A percentile compares a stretch with the other conserved stretches of the same genome.
Evolutionary conservation across 2,888 invertebrate species (phyloP).

Genomic region (Hylaea fasciaria): DNA sequence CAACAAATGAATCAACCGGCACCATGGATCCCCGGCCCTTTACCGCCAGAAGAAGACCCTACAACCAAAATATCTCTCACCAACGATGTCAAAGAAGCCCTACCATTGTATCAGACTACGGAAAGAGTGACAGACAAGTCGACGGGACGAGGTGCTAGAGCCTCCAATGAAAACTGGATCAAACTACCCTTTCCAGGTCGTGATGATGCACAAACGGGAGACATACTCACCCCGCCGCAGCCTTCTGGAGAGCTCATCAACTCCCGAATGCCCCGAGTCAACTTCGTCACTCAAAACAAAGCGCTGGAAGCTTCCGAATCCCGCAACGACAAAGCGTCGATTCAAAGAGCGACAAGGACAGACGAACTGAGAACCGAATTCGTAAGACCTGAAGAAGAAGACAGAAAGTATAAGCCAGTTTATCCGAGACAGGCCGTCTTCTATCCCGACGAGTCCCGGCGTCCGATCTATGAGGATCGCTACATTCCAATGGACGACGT

Average conservation of each 20-base stretch:
- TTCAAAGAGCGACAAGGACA: conserved; percentile 72
- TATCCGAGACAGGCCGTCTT: conserved; percentile 79
- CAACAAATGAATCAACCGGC: conserved; percentile 58
- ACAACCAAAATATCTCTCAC: conserved; percentile 76
- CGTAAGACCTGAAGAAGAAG: conserved; percentile 72
- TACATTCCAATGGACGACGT: conserved; percentile 71
- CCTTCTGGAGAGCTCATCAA: conserved; percentile 83
- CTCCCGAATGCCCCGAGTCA: conserved; percentile 86
- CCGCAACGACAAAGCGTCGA: conserved; percentile 78
- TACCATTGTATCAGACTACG: conserved; percentile 71
- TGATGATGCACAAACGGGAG: conserved; percentile 65
- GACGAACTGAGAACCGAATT: conserved; percentile 79
- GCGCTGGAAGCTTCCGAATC: conserved; percentile 78
- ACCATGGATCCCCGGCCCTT: conserved; percentile 76
- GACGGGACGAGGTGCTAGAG: conserved; percentile 85
- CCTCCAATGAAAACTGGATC: conserved; percentile 86
- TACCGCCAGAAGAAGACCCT: conserved; percentile 72
- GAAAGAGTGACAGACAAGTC: conserved; percentile 80
- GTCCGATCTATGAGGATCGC: conserved; percentile 72
- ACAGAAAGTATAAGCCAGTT: conserved; percentile 70
- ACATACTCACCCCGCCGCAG: conserved; percentile 81
- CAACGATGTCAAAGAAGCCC: conserved; percentile 64
- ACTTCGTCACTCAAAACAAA: conserved; percentile 88
- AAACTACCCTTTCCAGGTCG: conserved; percentile 83
- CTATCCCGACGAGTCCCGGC: conserved; percentile 77